phyloP scores from a whole-genome alignment of 1,140 invertebrate genomes.

The Papilio helenus region DNA sequence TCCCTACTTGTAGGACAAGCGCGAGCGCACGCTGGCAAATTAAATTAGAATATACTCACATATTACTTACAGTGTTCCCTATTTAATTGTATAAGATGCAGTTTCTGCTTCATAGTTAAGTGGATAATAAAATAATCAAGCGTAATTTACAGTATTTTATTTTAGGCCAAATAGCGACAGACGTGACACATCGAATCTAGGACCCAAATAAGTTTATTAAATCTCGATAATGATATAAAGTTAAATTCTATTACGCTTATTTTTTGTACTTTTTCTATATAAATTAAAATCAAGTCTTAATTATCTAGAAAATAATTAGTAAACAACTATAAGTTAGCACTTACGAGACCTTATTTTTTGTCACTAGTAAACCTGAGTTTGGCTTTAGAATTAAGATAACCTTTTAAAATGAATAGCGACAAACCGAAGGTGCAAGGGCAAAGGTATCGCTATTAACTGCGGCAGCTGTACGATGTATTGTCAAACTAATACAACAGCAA shows the following conservation, averaged over 20 bases:
- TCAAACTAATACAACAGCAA: slow-evolving; percentile 48
- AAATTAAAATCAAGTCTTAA: no score
- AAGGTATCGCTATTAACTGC: slow-evolving; percentile 50
- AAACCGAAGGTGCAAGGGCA: slow-evolving; percentile 56
- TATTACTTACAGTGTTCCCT: slow-evolving; percentile 4
- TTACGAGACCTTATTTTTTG: background rate
- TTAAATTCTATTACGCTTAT: no score
- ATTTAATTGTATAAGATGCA: slow-evolving; percentile 19
- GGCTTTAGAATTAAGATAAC: background rate
- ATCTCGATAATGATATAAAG: no score
- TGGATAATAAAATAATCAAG: background rate
- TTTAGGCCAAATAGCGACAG: no score
- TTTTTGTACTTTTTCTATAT: no score
- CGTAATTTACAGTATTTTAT: background rate
- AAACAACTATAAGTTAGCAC: background rate
- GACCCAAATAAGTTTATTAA: no score
- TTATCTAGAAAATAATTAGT: background rate
- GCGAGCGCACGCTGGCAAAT: slow-evolving; percentile 14
- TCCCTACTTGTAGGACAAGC: background rate
- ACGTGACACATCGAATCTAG: no score
- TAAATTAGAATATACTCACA: slow-evolving; percentile 8
- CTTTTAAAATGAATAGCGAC: slow-evolving; percentile 51
- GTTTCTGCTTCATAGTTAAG: background rate
- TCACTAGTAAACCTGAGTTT: slow-evolving; percentile 6
- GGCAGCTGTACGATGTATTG: slow-evolving; percentile 67